phyloP scores from a whole-genome alignment of 2,797 vertebrate species.

The Hipposideros larvatus region DNA sequence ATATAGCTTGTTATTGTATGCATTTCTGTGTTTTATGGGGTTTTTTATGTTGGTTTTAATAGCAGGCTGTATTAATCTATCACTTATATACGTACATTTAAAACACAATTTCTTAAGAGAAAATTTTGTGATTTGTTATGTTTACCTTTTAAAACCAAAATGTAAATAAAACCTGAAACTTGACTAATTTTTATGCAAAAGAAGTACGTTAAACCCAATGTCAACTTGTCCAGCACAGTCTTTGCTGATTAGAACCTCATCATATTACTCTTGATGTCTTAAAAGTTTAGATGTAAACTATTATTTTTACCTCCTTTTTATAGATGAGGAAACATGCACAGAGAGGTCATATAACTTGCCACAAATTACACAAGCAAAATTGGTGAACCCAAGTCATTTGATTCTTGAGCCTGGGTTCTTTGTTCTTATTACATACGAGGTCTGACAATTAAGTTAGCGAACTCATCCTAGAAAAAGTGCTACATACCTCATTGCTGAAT shows the following conservation, averaged over 20 bases:
- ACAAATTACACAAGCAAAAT: not conserved
- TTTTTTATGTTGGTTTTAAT: not conserved
- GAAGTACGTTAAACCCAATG: not conserved
- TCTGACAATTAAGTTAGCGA: too few species aligned
- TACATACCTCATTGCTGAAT: too few species aligned
- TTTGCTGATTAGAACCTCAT: not conserved
- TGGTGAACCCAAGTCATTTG: not conserved
- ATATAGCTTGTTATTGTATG: not conserved
- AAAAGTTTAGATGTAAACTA: not conserved
- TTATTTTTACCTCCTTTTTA: not conserved
- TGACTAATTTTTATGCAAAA: not conserved
- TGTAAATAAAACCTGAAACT: not conserved
- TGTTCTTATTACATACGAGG: not conserved
- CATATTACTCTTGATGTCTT: not conserved
- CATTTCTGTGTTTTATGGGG: not conserved
- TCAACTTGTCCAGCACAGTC: not conserved
- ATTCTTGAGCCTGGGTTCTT: not conserved
- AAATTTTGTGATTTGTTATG: not conserved
- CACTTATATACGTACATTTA: not conserved
- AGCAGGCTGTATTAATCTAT: not conserved
- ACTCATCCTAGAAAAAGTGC: too few species aligned
- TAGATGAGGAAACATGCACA: not conserved
- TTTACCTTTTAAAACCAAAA: not conserved
- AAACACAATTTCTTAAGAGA: not conserved
- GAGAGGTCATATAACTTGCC: not conserved